Percentiles rank a stretch among this genome's conserved stretches.
Evolutionary conservation across 1,140 invertebrate genomes (phyloP).

Genomic region (Cydia strobilella): DNA sequence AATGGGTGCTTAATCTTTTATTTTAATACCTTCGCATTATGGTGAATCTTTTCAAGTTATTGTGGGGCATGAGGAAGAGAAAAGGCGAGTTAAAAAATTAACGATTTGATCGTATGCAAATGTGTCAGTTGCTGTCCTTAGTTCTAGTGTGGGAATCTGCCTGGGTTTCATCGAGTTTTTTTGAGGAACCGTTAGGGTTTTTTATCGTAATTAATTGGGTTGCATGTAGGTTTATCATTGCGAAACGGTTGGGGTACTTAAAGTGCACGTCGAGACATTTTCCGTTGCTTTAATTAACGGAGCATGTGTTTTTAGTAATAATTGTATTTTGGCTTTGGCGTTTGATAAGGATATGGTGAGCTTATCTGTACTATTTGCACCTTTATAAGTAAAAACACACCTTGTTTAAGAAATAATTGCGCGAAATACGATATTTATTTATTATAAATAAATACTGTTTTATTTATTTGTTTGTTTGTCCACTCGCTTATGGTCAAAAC

Average conservation of each 20-base stretch:
- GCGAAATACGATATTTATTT: too few relatives aligned
- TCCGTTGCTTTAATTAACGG: constrained; percentile 9
- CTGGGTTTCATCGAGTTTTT: constrained; percentile 34
- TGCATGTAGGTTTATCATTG: constrained; percentile 28
- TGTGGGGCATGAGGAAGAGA: constrained; percentile 64
- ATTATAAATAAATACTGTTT: too few relatives aligned
- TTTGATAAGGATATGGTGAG: background rate
- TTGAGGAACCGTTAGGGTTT: constrained; percentile 39
- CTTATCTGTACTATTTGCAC: constrained; percentile 4
- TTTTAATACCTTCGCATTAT: constrained; percentile 78
- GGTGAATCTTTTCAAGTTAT: constrained; percentile 60
- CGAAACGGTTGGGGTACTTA: constrained; percentile 16
- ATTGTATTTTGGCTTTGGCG: background rate
- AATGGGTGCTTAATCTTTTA: constrained; percentile 75
- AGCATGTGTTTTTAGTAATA: constrained; percentile 5
- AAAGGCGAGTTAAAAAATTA: constrained; percentile 68
- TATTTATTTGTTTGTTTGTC: too few relatives aligned
- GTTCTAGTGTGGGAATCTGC: constrained; percentile 64
- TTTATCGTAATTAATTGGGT: constrained; percentile 36
- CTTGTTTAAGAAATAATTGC: background rate
- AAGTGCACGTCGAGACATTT: constrained; percentile 13
- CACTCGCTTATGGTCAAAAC: too few relatives aligned
- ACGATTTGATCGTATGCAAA: constrained; percentile 74
- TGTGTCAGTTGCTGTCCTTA: constrained; percentile 43
- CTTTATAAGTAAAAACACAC: background rate